These are phyloP conservation scores for Copidosoma floridanum DNA, from an alignment of 1,140 invertebrate species.

Conservation along the genomic window DNA sequence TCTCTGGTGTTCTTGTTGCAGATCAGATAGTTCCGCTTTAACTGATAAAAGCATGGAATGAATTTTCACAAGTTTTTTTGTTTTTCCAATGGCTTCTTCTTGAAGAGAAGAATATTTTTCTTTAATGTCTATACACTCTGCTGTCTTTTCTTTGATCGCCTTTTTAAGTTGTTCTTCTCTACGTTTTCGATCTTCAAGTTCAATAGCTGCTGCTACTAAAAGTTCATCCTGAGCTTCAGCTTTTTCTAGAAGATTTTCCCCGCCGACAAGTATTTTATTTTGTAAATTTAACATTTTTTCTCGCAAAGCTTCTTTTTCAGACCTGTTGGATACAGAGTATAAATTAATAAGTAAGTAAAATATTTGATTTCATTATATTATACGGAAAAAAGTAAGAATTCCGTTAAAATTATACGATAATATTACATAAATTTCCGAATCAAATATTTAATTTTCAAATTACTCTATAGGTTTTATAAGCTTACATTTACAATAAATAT, in stretches of 20 bases:
- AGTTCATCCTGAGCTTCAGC: slow-evolving; percentile 91
- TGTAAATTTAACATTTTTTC: slow-evolving; percentile 88
- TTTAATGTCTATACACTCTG: slow-evolving; percentile 92
- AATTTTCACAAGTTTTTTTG: slow-evolving; percentile 89
- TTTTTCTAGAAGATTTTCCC: slow-evolving; percentile 97
- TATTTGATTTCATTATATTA: too few relatives aligned
- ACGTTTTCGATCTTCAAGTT: slow-evolving; percentile 80
- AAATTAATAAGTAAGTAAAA: too few relatives aligned
- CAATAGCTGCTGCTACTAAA: slow-evolving; percentile 85
- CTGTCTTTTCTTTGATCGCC: slow-evolving; percentile 82
- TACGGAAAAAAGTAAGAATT: too few relatives aligned
- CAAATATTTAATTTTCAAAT: too few relatives aligned
- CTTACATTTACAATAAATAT: too few relatives aligned
- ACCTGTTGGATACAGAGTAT: slow-evolving; percentile 55
- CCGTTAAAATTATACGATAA: too few relatives aligned
- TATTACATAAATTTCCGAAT: too few relatives aligned
- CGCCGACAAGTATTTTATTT: slow-evolving; percentile 95
- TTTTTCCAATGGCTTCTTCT: slow-evolving; percentile 90
- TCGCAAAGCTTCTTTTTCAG: slow-evolving; percentile 74
- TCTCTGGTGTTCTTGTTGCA: slow-evolving; percentile 90
- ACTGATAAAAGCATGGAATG: slow-evolving; percentile 77
- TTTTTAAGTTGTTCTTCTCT: slow-evolving; percentile 82
- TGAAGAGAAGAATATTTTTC: slow-evolving; percentile 92
- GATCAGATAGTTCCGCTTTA: slow-evolving; percentile 84
- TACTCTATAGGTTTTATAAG: too few relatives aligned